Percentiles rank a stretch among this genome's conserved stretches.
phyloP scores from a whole-genome alignment of 2,888 invertebrate species.

The Xanthia icteritia region DNA sequence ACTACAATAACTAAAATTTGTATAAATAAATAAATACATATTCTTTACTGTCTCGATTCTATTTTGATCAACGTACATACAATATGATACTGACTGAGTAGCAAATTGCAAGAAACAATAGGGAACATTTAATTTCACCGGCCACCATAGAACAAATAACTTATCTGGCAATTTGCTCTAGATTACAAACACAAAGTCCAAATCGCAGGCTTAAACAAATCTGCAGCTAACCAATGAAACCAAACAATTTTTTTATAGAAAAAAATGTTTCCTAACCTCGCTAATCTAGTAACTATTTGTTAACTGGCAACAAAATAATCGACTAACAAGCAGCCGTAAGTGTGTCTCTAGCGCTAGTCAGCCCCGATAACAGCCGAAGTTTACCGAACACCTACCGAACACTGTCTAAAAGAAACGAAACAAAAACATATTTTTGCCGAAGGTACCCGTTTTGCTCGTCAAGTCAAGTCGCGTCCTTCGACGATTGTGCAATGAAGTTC shows the following conservation, averaged over 20 bases:
- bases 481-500: constrained; percentile 82
- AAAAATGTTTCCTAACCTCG: too few relatives aligned
- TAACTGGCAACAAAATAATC: constrained; percentile 34
- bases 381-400: constrained; percentile 29
- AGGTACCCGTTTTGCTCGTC: constrained; percentile 61
- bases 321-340: constrained; percentile 24
- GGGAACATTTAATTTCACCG: too few relatives aligned
- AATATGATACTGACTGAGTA: too few relatives aligned
- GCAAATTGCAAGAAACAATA: too few relatives aligned
- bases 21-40: too few relatives aligned
- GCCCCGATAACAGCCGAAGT: constrained; percentile 43
- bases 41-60: too few relatives aligned
- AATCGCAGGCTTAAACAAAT: background rate
- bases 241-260: too few relatives aligned
- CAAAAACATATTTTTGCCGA: constrained; percentile 56
- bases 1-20: too few relatives aligned
- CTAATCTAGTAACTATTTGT: too few relatives aligned
- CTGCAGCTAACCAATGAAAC: background rate
- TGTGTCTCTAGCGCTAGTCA: background rate
- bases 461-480: constrained; percentile 77
- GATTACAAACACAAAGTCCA: background rate
- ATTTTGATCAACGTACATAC: too few relatives aligned
- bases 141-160: too few relatives aligned
- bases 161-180: background rate
- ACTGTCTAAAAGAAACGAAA: constrained; percentile 49